Percentiles rank a stretch among this genome's conserved stretches.
Evolutionary conservation across 2,797 vertebrate species (phyloP).

Genomic region (Basileuterus tristriatus): DNA sequence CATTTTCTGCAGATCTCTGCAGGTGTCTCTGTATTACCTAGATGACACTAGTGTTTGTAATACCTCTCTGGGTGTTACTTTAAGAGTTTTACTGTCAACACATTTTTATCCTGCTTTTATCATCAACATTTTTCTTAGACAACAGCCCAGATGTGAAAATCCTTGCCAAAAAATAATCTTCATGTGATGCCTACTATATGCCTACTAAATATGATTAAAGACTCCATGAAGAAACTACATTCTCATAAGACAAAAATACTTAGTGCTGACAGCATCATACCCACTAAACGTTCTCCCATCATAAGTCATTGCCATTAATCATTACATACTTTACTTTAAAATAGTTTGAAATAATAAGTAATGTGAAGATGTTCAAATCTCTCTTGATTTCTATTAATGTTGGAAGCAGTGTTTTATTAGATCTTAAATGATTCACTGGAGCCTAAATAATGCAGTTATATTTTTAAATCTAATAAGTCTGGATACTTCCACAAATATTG

Average conservation of each 20-base stretch:
- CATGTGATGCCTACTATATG: neutral
- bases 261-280: neutral
- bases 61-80: neutral
- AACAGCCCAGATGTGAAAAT: neutral
- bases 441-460: neutral
- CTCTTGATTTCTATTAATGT: neutral
- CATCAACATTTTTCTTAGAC: neutral
- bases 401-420: neutral
- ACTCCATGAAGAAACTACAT: neutral
- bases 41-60: neutral
- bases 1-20: neutral
- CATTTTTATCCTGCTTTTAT: neutral
- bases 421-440: neutral
- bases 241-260: neutral
- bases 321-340: neutral
- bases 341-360: neutral
- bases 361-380: neutral
- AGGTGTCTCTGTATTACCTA: neutral
- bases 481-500: neutral
- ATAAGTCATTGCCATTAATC: neutral
- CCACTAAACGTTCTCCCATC: neutral
- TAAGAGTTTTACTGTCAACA: neutral
- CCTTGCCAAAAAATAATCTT: neutral
- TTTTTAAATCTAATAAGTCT: neutral
- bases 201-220: neutral